phyloP scores from a whole-genome alignment of 2,797 vertebrate genomes.

The Carapus acus region DNA sequence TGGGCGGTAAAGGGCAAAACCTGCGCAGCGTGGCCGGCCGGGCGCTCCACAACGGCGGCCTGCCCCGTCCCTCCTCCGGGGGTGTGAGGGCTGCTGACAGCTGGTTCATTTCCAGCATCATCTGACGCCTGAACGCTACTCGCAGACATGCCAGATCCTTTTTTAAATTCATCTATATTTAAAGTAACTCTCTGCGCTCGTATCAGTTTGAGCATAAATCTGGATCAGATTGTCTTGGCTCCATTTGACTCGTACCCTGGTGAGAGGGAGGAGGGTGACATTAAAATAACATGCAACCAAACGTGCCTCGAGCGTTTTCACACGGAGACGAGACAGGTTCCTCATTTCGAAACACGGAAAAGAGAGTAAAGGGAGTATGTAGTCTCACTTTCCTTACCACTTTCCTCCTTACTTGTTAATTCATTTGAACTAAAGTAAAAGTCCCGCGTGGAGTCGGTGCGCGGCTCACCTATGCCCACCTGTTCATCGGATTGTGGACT shows the following conservation, averaged over 20 bases:
- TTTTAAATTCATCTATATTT: too few species aligned
- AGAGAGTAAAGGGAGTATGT: too few species aligned
- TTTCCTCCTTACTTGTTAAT: too few species aligned
- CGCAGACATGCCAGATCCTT: conserved; percentile 55
- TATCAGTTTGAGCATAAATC: conserved; percentile 4
- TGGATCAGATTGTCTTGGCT: conserved; percentile 1
- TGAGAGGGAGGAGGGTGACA: background rate
- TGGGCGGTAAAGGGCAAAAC: conserved; percentile 50
- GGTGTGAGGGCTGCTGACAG: conserved; percentile 31
- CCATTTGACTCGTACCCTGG: conserved; percentile 8
- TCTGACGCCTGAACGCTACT: conserved; percentile 22
- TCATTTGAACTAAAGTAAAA: too few species aligned
- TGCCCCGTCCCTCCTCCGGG: conserved; percentile 24
- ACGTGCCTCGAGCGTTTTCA: background rate
- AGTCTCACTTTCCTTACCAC: too few species aligned
- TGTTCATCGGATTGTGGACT: conserved; percentile 16
- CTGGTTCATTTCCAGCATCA: conserved; percentile 34
- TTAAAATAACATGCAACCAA: background rate
- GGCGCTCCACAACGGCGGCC: conserved; percentile 45
- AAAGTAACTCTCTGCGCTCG: too few species aligned
- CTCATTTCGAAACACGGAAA: conserved; percentile 4
- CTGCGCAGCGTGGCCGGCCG: conserved; percentile 50
- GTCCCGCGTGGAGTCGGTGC: background rate
- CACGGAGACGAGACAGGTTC: background rate
- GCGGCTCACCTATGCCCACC: conserved; percentile 40